phyloP scores from a whole-genome alignment of 2,888 invertebrate species.

The Drosophila quinaria region DNA sequence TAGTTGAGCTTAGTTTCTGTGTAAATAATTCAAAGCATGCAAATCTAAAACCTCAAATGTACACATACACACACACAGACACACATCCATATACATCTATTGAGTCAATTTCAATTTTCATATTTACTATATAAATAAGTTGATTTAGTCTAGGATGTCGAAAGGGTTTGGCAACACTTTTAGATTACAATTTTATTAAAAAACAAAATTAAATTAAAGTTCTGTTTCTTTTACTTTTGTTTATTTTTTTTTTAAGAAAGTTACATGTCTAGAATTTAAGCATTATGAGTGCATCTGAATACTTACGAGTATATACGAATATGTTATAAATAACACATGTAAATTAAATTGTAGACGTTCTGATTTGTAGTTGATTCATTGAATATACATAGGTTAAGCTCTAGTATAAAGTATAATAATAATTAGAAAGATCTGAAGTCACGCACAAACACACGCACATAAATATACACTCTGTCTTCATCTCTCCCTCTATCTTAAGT shows the following conservation, averaged over 20 bases:
- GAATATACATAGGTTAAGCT: slow-evolving; percentile 30
- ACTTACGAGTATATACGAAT: slow-evolving; percentile 8
- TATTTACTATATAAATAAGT: slow-evolving; percentile 35
- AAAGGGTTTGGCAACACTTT: slow-evolving; percentile 1
- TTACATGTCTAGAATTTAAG: slow-evolving; percentile 5
- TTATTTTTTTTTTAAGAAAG: neutral
- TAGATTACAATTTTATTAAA: neutral
- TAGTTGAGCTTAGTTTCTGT: slow-evolving; percentile 59
- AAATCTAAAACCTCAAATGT: slow-evolving; percentile 43
- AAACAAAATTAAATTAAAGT: slow-evolving; percentile 4
- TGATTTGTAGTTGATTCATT: slow-evolving; percentile 38
- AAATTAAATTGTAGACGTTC: slow-evolving; percentile 49
- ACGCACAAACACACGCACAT: slow-evolving; percentile 22
- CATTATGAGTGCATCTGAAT: slow-evolving; percentile 8
- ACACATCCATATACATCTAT: slow-evolving; percentile 18
- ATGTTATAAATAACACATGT: slow-evolving; percentile 32
- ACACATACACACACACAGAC: slow-evolving; percentile 1
- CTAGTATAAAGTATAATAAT: slow-evolving; percentile 42
- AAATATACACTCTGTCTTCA: slow-evolving; percentile 15
- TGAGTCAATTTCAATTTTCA: slow-evolving; percentile 37
- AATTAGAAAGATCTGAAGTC: slow-evolving; percentile 42
- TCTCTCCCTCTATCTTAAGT: slow-evolving; percentile 56
- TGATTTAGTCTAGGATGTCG: slow-evolving; percentile 4
- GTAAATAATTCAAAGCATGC: slow-evolving; percentile 69
- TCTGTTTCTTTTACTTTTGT: neutral